A percentile compares a stretch with the other conserved stretches of the same genome.
Conservation (phyloP, 2,888 invertebrate species). For the Platynereis dumerilii region DNA sequence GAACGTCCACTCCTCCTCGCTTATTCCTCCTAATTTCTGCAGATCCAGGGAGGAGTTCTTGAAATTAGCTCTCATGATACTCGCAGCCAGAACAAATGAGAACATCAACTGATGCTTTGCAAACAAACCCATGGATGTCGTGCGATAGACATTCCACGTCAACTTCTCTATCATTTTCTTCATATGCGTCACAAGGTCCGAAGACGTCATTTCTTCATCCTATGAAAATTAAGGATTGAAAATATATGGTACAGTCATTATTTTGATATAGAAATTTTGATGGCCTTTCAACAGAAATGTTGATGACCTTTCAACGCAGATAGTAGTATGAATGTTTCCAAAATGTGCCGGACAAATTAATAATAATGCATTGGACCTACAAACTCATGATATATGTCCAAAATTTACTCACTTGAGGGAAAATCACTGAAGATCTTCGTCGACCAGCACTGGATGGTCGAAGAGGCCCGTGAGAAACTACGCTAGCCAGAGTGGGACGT, state of each 20-base stretch:
- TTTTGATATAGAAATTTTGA: too few relatives aligned
- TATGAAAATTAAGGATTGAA: too few relatives aligned
- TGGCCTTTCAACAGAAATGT: too few relatives aligned
- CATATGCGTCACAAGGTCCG: constrained; percentile 49
- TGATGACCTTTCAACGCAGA: too few relatives aligned
- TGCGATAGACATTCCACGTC: constrained; percentile 56
- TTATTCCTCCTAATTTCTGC: constrained; percentile 25
- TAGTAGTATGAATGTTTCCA: too few relatives aligned
- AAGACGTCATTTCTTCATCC: constrained; percentile 7
- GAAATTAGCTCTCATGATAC: constrained; percentile 54
- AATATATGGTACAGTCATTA: too few relatives aligned
- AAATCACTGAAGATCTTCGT: not conserved
- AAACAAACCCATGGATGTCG: constrained; percentile 60
- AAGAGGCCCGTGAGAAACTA: constrained; percentile 19
- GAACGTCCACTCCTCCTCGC: constrained; percentile 55
- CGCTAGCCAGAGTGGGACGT: not conserved
- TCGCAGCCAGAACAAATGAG: constrained; percentile 58
- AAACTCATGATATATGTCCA: too few relatives aligned
- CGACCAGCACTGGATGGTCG: constrained; percentile 16
- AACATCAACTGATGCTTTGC: constrained; percentile 61
- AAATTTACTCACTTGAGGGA: constrained; percentile 2
- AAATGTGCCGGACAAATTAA: too few relatives aligned
- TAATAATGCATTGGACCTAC: too few relatives aligned
- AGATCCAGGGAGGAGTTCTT: constrained; percentile 26
- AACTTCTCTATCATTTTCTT: constrained; percentile 45